A percentile compares a stretch with the other conserved stretches of the same genome.
Evolutionary conservation across 2,113 vertebrate genomes (phyloP).

Genomic region (Stigmatopora argus): DNA sequence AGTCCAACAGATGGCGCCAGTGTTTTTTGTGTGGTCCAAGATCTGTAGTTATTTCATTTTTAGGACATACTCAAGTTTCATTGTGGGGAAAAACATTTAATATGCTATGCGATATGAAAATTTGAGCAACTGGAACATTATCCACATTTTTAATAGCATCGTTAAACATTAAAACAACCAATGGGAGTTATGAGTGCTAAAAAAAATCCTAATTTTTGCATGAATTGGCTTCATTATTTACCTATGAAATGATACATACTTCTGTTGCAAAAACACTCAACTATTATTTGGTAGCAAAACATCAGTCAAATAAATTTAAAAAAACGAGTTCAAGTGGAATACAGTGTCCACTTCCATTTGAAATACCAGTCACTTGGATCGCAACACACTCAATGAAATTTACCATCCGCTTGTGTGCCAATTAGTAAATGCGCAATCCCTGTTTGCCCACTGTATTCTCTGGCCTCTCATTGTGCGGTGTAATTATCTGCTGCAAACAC

Average conservation of each 20-base stretch:
- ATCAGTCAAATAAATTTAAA: not conserved
- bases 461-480: constrained; percentile 8
- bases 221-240: no score
- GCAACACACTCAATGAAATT: constrained; percentile 9
- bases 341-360: not conserved
- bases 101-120: no score
- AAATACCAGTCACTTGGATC: not conserved
- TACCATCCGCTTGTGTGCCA: constrained; percentile 1
- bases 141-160: no score
- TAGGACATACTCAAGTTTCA: no score
- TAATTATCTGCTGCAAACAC: constrained; percentile 31
- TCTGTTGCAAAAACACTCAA: no score
- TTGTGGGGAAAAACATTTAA: no score
- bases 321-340: not conserved
- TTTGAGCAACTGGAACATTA: no score
- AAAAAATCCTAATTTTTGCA: no score
- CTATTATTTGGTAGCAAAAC: not conserved
- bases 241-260: no score
- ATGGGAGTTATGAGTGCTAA: no score
- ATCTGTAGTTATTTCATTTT: no score
- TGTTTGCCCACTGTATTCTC: not conserved
- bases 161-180: no score
- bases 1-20: constrained; percentile 18
- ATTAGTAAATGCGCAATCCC: constrained; percentile 32
- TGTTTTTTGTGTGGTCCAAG: not conserved